Evolutionary conservation across 1,140 invertebrate genomes (phyloP), one percentile per base, ranked within the genome.

Genomic region (Dendrolimus punctatus): DNA sequence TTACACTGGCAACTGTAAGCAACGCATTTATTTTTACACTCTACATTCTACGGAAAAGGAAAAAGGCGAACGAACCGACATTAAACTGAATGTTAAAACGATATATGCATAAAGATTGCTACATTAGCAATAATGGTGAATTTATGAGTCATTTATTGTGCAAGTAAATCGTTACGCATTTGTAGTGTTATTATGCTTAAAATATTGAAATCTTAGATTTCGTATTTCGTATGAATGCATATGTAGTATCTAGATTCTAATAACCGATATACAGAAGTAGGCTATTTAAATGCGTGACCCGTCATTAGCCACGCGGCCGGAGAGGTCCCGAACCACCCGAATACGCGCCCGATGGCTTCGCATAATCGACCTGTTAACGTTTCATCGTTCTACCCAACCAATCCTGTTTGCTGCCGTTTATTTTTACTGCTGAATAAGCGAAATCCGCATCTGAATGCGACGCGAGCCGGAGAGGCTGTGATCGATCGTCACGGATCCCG

Each of bases 261-360:
- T 68, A 73, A 58, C 57, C 67, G 71, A 77, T 77, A 62, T 68
- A 57, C 53, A 62, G 61, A 76, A 82, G 63, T 61, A 75, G 72
- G 72, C 73, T 76, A 77, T 85, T 81, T 81, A 76, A 81, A 81
- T 83, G 73, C 78, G 80, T 69, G 73, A 78, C 71, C 80, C 78
- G 68, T 75, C 76, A 85, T 85, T 80, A 80, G 72, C 70, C 62
- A 62, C 58, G 60, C 63, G 62, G 57, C 55, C 62, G 58, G 59
- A 66, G 58, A 51, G 61, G 52, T 66, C 66, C 68, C 68, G 68
- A 57, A 54, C 57, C 63, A 63, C 57, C 63, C 65, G 67, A 73
- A 69, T 71, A 68, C 64, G 64, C 66, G 65, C 64, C 68, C 65
- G 69, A 81, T 76, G 69, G 71, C 60, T 57, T 73, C 68, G 70